Base-by-base conservation (phyloP, 2,113 vertebrate species). In the Poeciliopsis occidentalis region DNA sequence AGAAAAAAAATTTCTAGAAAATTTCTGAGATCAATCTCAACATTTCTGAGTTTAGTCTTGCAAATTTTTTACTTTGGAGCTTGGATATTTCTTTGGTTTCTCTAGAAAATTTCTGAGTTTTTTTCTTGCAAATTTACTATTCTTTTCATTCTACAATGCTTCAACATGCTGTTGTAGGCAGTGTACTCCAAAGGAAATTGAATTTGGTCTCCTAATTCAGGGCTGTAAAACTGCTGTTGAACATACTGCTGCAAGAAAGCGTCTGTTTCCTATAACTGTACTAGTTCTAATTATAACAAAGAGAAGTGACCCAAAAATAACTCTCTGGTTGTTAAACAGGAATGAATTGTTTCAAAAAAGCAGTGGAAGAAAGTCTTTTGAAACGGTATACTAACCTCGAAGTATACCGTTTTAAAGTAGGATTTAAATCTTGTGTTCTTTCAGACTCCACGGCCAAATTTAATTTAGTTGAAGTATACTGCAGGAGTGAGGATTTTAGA, bases 381-480 rank as follows among this genome's bases (percentile, higher is more conserved):
- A 77, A 13, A 44, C 19, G 29, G 10, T 47, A 64, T 22, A 29
- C 51, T 1, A 31, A 65, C 60, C 41, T 24, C 4, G 29, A 26
- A 8, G 27, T 27, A 27, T 27, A 27, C 27, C 27, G 27, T 27
- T 27, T 27, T 27, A 27, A 27, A 27, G 51, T 51, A 61, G 29
- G 30, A 31, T 2, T 27, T n/a, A 57, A 68, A 79, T 31, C 10
- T 63, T 74, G 2, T 0, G 11, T 1, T 70, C 2, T 69, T 73
- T 63, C 79, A 30, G 37, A 6, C n/a, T 3, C 0, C 0, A 70
- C 54, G 67, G 71, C 71, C 70, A 0, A 74, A 81, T 85, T 82
- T 41, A 32, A 85, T 82, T 85, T 80, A 60, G 22, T 71, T 78
- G 69, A 88, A 74, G 83, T 65, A 60, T 79, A 76, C 80, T 83